Evolutionary conservation across 2,797 vertebrate genomes (phyloP).

Genomic region (Parotocinclus haroldoi): DNA sequence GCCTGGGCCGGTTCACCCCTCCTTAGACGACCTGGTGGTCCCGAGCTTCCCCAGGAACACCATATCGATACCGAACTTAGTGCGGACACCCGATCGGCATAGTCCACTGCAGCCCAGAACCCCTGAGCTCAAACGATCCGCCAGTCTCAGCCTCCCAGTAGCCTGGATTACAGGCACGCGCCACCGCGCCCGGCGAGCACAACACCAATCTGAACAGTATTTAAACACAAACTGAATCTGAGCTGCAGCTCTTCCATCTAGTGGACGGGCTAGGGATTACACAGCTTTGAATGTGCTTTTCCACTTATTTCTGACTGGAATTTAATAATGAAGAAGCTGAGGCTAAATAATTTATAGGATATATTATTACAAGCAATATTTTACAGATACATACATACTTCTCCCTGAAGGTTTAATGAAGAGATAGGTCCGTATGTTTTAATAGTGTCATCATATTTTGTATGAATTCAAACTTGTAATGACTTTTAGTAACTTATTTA

Average conservation of each 20-base stretch:
- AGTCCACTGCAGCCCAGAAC: slow-evolving; percentile 37
- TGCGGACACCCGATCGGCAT: slow-evolving; percentile 48
- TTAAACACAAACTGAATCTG: background rate
- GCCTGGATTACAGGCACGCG: slow-evolving; percentile 39
- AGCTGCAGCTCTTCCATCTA: background rate
- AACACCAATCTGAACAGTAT: background rate
- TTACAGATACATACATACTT: too few relatives aligned
- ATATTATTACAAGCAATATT: too few relatives aligned
- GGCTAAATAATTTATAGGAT: too few relatives aligned
- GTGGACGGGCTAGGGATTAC: background rate
- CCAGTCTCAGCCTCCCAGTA: slow-evolving; percentile 39
- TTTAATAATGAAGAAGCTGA: too few relatives aligned
- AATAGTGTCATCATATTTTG: too few relatives aligned
- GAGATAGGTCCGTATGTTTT: too few relatives aligned
- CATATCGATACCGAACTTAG: slow-evolving; percentile 53
- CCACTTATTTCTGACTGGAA: too few relatives aligned
- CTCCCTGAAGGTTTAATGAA: too few relatives aligned
- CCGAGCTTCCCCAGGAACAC: slow-evolving; percentile 43
- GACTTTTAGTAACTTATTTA: too few relatives aligned
- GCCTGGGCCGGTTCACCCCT: slow-evolving; percentile 47
- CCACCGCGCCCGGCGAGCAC: slow-evolving; percentile 26
- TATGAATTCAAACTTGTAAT: too few relatives aligned
- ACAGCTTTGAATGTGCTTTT: background rate
- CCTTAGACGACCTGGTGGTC: slow-evolving; percentile 19
- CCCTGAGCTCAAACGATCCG: slow-evolving; percentile 33